Evolutionary conservation across 2,113 vertebrate genomes (phyloP).

Genomic region (Bubo blakistoni): DNA sequence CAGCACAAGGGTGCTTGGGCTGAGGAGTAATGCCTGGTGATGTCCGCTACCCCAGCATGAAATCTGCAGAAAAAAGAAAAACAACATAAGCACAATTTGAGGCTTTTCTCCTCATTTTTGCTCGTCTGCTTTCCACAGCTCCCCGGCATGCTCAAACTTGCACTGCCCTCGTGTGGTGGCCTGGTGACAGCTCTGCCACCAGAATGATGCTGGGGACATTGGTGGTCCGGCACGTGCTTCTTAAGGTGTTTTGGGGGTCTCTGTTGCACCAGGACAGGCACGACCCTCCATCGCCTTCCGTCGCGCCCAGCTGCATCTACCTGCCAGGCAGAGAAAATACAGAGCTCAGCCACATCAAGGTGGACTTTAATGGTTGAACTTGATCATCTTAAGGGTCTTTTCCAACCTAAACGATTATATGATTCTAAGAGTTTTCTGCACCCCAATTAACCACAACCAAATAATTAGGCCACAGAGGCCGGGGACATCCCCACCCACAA

Average conservation of each 20-base stretch:
- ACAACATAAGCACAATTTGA: accelerated
- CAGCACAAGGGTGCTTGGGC: neutral
- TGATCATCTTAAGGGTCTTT: neutral
- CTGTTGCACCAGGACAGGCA: accelerated
- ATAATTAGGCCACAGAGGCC: neutral
- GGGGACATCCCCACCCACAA: neutral
- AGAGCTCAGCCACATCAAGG: neutral
- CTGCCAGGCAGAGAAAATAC: neutral
- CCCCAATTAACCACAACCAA: neutral
- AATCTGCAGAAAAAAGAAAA: too few relatives aligned
- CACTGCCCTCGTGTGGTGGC: constrained; percentile 46
- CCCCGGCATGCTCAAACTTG: neutral
- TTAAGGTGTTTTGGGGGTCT: neutral
- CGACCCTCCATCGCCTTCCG: accelerated
- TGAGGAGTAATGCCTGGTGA: neutral
- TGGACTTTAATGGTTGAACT: neutral
- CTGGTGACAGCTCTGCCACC: neutral
- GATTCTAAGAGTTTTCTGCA: neutral
- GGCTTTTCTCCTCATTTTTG: accelerated
- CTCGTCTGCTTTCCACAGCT: accelerated
- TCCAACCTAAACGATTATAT: neutral
- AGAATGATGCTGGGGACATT: accelerated
- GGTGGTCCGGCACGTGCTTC: accelerated
- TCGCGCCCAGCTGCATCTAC: accelerated
- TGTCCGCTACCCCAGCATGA: accelerated